phyloP scores from a whole-genome alignment of 2,888 invertebrate genomes.

The Bimastos eiseni region DNA sequence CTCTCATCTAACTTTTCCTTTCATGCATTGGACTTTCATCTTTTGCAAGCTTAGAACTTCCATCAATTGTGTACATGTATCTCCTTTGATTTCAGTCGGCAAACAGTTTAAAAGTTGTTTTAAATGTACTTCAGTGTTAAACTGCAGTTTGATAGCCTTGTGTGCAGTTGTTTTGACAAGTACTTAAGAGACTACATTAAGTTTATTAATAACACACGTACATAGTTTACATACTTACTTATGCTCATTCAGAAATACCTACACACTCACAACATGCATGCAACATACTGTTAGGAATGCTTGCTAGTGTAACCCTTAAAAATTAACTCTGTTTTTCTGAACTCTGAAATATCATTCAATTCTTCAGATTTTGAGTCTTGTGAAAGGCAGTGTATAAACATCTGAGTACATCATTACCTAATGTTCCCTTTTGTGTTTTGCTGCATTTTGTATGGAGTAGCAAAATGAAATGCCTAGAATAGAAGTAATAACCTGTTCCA shows the following conservation, averaged over 20 bases:
- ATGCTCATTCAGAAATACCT: not conserved
- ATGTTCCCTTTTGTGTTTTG: not conserved
- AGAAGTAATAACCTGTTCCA: not conserved
- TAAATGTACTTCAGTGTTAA: not conserved
- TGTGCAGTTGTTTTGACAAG: not conserved
- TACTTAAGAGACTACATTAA: not conserved
- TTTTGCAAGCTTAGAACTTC: not conserved
- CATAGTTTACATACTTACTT: not conserved
- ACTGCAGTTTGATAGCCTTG: not conserved
- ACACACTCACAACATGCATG: not conserved
- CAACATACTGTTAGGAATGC: not conserved
- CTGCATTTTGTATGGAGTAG: not conserved
- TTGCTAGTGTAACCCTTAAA: not conserved
- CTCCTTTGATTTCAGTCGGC: not conserved
- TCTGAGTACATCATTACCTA: not conserved
- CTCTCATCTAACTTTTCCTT: not conserved
- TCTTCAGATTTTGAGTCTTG: not conserved
- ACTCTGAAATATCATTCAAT: not conserved
- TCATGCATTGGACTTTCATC: not conserved
- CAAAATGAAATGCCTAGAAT: not conserved
- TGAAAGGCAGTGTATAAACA: not conserved
- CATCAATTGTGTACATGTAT: not conserved
- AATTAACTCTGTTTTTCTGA: not conserved
- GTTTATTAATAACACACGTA: not conserved
- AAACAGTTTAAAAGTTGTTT: not conserved